These are phyloP conservation scores for Anoplius nigerrimus DNA, from an alignment of 2,888 invertebrate species.

Conservation along the genomic window DNA sequence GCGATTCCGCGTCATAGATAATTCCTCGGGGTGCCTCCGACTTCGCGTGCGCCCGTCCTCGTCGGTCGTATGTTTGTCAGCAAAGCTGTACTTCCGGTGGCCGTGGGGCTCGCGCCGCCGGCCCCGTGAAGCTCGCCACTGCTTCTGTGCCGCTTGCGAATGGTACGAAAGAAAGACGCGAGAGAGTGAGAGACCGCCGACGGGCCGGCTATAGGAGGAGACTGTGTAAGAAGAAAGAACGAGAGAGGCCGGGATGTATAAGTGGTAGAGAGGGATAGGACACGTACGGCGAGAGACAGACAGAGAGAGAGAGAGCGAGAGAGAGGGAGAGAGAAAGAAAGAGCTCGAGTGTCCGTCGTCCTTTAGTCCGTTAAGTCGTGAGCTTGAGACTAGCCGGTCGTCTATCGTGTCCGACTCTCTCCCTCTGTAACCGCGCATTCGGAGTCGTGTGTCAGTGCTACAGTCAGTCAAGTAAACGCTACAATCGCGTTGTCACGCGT, in stretches of 20 bases:
- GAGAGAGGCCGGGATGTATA: too few species aligned
- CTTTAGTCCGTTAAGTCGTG: too few species aligned
- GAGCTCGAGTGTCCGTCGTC: background rate
- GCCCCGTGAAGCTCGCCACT: too few species aligned
- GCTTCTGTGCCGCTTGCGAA: too few species aligned
- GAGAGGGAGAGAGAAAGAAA: slow-evolving; percentile 3
- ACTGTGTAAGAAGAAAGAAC: background rate
- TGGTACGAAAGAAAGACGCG: background rate
- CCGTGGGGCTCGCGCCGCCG: slow-evolving; percentile 46
- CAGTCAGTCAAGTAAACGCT: too few species aligned
- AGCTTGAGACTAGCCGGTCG: background rate
- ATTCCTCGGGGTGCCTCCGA: slow-evolving; percentile 33
- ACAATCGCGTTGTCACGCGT: too few species aligned
- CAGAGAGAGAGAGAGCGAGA: slow-evolving; percentile 1
- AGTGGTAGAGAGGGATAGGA: too few species aligned
- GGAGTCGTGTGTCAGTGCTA: background rate
- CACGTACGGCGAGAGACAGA: too few species aligned
- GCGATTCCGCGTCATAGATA: slow-evolving; percentile 23
- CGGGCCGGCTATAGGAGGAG: background rate
- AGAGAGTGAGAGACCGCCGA: slow-evolving; percentile 5
- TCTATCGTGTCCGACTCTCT: background rate
- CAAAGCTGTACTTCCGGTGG: slow-evolving; percentile 67
- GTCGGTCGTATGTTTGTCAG: slow-evolving; percentile 52
- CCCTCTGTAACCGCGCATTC: background rate
- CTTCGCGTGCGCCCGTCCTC: too few species aligned